Evolutionary conservation across 2,797 vertebrate species (phyloP), one percentile per base, ranked within the genome.

Genomic region (Onychomys torridus): DNA sequence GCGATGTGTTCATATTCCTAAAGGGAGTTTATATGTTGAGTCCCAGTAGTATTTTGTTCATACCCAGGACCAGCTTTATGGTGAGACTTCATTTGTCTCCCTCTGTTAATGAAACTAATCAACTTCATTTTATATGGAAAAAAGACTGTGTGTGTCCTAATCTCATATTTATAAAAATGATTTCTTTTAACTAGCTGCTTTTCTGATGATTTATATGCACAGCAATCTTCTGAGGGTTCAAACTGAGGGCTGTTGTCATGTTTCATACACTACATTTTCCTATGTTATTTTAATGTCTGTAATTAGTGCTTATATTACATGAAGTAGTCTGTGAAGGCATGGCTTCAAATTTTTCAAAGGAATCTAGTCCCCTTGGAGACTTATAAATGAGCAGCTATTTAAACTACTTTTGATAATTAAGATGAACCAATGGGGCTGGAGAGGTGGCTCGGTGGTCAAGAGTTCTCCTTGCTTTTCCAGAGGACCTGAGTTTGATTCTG

Each of bases 261-360:
- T 59, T 89, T 27, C 93, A 29, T 90, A 27, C 16, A 55, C 52
- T 84, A 46, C 40, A 89, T 34, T 93, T 88, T 82, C 43, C 3
- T 52, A 29, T 86, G 37, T 75, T 88, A 9, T 49, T 90, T 77
- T 34, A 73, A 77, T 14, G 25, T 73, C 34, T 67, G 37, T 73
- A 57, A 83, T 90, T 65, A 57, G 19, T n/a, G 73, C 29, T 43
- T 55, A 73, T 46, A 27, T 83, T 96, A 69, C 92, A 94, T 76
- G 75, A 89, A 90, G 67, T 81, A 69, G 23, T 73, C 4, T 77
- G 75, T 92, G 11, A 88, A 91, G 52, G 12, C 23, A 16, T 59
- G 0, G 32, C 14, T 93, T 96, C 25, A 86, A n/a, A 59, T 59
- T 82, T 96, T 52, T 29, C 5, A 75, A 37, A 90, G 87, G 40